phyloP scores from a whole-genome alignment of 2,797 vertebrate species.

The Chaenodraco wilsoni region DNA sequence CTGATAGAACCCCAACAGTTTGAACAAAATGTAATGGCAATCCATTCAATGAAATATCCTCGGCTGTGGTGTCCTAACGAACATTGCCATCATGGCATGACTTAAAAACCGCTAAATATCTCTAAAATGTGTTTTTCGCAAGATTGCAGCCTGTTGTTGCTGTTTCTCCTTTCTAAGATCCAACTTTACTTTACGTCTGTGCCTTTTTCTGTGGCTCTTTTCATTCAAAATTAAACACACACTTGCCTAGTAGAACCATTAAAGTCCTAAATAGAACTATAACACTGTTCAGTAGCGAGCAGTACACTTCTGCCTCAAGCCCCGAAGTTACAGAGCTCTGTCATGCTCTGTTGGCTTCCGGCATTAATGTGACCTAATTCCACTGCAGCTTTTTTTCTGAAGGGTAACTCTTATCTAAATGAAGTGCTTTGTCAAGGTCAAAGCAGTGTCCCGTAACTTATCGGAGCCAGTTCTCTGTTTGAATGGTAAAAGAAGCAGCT shows the following conservation, averaged over 20 bases:
- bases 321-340: constrained; percentile 52
- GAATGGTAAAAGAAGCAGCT: constrained; percentile 57
- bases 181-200: background rate
- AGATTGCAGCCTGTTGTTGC: background rate
- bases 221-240: constrained; percentile 33
- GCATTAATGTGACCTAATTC: constrained; percentile 67
- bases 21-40: background rate
- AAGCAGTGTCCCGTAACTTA: constrained; percentile 56
- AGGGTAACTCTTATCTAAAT: constrained; percentile 71
- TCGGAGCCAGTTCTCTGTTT: constrained; percentile 58
- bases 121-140: background rate
- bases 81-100: background rate
- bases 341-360: constrained; percentile 41
- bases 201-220: constrained; percentile 15
- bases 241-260: constrained; percentile 7
- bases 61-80: too few relatives aligned
- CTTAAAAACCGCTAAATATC: background rate
- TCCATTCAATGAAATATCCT: background rate
- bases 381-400: constrained; percentile 23
- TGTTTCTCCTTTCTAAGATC: constrained; percentile 15
- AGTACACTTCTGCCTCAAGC: constrained; percentile 18
- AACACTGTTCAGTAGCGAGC: constrained; percentile 19
- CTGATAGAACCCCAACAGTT: too few relatives aligned
- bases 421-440: constrained; percentile 73
- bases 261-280: constrained; percentile 12